These are phyloP conservation scores for Tiliacea citrago DNA, from an alignment of 2,888 invertebrate species.

Conservation along the genomic window DNA sequence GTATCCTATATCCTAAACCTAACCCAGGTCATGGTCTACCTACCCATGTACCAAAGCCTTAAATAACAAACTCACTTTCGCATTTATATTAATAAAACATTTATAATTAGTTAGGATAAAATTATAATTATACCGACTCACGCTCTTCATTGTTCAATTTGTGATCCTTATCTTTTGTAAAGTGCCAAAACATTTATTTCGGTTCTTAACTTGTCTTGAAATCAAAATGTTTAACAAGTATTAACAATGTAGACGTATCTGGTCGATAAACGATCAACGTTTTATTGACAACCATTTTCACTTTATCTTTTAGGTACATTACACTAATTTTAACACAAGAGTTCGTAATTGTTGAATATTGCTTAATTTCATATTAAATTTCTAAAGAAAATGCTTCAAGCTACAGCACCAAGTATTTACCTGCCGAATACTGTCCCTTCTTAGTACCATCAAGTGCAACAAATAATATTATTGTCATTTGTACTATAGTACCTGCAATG, in stretches of 20 bases:
- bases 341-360: not conserved
- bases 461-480: not conserved
- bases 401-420: not conserved
- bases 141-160: not conserved
- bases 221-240: conserved; percentile 40
- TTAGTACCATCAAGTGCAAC: no score
- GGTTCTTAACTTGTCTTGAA: conserved; percentile 15
- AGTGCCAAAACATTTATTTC: conserved; percentile 31
- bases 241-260: conserved; percentile 35
- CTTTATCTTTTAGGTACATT: conserved; percentile 43
- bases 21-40: no score
- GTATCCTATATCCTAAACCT: no score
- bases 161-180: conserved; percentile 18
- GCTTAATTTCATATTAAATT: no score
- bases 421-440: not conserved
- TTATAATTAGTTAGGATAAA: no score
- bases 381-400: not conserved
- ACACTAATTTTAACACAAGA: conserved; percentile 11
- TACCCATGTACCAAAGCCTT: no score
- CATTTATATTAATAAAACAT: no score
- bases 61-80: no score
- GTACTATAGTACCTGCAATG: not conserved
- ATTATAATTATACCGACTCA: not conserved
- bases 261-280: conserved; percentile 30
- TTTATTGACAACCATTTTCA: conserved; percentile 48